These are phyloP conservation scores for Pontoporia blainvillei DNA, from an alignment of 2,113 vertebrate species.

Conservation along the genomic window DNA sequence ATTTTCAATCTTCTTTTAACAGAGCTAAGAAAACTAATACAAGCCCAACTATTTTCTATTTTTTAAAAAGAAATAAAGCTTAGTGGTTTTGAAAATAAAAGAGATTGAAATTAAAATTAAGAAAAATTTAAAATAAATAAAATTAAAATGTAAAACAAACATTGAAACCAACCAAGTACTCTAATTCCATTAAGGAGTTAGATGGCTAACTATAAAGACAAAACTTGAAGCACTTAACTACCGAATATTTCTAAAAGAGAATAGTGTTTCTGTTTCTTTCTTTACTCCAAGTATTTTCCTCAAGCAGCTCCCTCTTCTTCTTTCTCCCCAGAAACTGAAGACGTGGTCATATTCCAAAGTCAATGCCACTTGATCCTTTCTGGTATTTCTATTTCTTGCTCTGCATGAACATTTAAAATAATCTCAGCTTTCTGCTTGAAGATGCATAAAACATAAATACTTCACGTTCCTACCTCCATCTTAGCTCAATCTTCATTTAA, in stretches of 20 bases:
- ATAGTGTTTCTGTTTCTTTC: background rate
- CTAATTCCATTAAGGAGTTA: background rate
- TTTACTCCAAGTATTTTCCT: background rate
- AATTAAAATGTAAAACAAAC: conserved; percentile 4
- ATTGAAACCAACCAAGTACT: background rate
- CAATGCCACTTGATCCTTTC: background rate
- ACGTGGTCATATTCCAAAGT: background rate
- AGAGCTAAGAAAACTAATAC: background rate
- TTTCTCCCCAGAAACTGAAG: background rate
- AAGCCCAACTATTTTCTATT: background rate
- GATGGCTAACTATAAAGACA: background rate
- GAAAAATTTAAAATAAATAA: background rate
- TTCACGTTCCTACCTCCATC: background rate
- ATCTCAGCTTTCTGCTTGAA: background rate
- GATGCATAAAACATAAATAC: background rate
- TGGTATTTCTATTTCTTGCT: background rate
- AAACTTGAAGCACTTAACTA: background rate
- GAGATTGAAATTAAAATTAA: background rate
- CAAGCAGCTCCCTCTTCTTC: background rate
- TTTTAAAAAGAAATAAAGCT: background rate
- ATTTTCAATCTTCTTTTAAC: conserved; percentile 9
- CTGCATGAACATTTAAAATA: background rate
- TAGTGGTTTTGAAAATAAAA: background rate
- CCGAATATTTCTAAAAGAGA: background rate
- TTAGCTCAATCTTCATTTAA: background rate